Evolutionary conservation across 2,888 invertebrate genomes (phyloP).

Genomic region (Cryptocephalus primarius): DNA sequence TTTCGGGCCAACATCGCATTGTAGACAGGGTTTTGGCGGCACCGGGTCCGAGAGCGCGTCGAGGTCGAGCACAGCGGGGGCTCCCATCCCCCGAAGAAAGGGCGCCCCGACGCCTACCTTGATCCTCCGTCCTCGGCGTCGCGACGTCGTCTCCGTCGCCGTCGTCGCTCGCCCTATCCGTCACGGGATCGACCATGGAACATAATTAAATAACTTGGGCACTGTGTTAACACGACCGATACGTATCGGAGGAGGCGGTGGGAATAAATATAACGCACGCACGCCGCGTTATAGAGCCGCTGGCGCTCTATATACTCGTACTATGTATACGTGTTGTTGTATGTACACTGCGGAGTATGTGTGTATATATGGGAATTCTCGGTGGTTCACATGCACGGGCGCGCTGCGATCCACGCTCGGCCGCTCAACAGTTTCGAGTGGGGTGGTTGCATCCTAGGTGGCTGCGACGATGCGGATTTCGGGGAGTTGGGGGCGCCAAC

Average conservation of each 20-base stretch:
- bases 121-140: no score
- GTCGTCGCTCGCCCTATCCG: background rate
- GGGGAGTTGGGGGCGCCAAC: slow-evolving; percentile 34
- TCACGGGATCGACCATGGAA: slow-evolving; percentile 11
- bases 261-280: slow-evolving; percentile 1
- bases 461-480: slow-evolving; percentile 13
- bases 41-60: no score
- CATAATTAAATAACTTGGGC: slow-evolving; percentile 4
- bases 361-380: slow-evolving; percentile 12
- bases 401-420: slow-evolving; percentile 1
- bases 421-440: slow-evolving; percentile 36
- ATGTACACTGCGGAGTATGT: no score
- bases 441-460: slow-evolving; percentile 27
- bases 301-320: background rate
- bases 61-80: no score
- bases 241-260: background rate
- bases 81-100: no score
- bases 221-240: no score
- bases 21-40: no score
- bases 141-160: no score
- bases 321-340: no score
- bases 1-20: no score
- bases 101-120: no score
- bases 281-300: background rate
- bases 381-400: slow-evolving; percentile 21